Evolutionary conservation across 1,140 invertebrate species (phyloP).

Genomic region (Catajapyx aquilonaris): DNA sequence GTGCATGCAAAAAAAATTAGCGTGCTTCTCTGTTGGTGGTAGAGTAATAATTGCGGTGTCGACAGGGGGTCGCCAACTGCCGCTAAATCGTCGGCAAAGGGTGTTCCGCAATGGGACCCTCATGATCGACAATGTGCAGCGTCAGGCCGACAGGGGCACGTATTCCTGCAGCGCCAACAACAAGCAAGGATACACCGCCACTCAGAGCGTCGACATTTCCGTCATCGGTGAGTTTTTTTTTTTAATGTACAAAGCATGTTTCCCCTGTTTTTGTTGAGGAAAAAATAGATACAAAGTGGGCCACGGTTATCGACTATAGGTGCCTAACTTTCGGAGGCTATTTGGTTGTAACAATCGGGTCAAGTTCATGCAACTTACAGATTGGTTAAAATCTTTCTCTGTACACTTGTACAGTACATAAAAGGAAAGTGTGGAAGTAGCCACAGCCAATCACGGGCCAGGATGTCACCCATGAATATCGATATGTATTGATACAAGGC

Average conservation of each 20-base stretch:
- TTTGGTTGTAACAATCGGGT: neutral
- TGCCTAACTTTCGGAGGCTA: neutral
- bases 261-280: neutral
- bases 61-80: slow-evolving; percentile 16
- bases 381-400: neutral
- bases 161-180: slow-evolving; percentile 28
- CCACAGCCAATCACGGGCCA: no score
- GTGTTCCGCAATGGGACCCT: slow-evolving; percentile 26
- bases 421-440: no score
- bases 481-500: no score
- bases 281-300: neutral
- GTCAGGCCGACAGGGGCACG: slow-evolving; percentile 22
- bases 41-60: no score
- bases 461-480: no score
- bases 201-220: slow-evolving; percentile 21
- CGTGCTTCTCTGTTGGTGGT: no score
- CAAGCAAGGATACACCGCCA: slow-evolving; percentile 19
- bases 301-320: neutral
- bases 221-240: slow-evolving; percentile 23
- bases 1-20: no score
- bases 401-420: neutral
- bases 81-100: slow-evolving; percentile 19
- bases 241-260: neutral
- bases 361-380: neutral
- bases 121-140: slow-evolving; percentile 23